Conservation (phyloP, 2,797 vertebrate species). For the Schizothorax lantsangensis region DNA sequence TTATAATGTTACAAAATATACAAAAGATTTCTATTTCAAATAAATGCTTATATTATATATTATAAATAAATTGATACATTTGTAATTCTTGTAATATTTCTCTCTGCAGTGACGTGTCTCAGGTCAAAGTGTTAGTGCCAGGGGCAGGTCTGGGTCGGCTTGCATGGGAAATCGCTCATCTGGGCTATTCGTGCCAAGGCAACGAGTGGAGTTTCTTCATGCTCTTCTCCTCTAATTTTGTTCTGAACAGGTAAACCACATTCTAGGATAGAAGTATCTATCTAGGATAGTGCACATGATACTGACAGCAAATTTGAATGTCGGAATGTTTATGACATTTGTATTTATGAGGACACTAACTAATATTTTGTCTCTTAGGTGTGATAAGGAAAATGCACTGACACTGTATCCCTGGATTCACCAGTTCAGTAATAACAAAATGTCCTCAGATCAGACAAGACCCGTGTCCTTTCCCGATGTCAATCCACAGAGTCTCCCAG, state of each 20-base stretch:
- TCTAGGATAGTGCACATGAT: not conserved
- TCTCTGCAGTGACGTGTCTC: conserved; percentile 88
- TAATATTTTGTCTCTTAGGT: conserved; percentile 77
- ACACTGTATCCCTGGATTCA: conserved; percentile 98
- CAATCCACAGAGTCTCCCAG: conserved; percentile 92
- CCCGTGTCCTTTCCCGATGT: conserved; percentile 93
- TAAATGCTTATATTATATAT: not conserved
- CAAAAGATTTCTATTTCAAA: not conserved
- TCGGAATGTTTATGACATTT: not conserved
- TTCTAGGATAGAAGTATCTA: not conserved
- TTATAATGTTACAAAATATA: not conserved
- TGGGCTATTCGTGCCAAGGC: conserved; percentile 96
- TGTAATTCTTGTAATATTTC: not conserved
- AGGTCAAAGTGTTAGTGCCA: conserved; percentile 94
- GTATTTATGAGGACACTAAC: not conserved
- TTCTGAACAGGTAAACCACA: conserved; percentile 92
- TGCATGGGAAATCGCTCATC: conserved; percentile 96
- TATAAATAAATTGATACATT: not conserved
- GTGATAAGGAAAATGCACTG: conserved; percentile 90
- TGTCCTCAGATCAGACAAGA: conserved; percentile 92
- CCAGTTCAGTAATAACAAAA: conserved; percentile 99
- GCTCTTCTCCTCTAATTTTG: conserved; percentile 99
- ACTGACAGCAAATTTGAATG: not conserved
- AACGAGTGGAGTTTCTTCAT: conserved; percentile 99
- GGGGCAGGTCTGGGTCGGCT: conserved; percentile 97